phyloP scores from a whole-genome alignment of 2,113 vertebrate genomes.

The Pseudopodoces humilis region DNA sequence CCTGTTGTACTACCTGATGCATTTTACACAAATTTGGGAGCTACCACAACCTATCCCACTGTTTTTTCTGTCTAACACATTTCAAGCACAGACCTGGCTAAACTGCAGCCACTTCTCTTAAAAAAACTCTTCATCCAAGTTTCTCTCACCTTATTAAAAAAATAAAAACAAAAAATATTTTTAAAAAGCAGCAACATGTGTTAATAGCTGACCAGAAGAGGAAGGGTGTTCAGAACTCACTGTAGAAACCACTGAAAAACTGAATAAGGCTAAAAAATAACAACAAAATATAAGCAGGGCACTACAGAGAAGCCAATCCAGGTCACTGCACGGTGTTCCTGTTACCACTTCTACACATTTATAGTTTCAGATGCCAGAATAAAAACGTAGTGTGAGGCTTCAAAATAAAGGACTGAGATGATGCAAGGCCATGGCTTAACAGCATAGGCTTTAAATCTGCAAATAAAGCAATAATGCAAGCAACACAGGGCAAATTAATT shows the following conservation, averaged over 20 bases:
- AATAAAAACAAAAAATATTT: background rate
- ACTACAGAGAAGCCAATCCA: background rate
- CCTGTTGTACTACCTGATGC: accelerated
- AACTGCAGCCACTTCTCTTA: background rate
- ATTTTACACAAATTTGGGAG: background rate
- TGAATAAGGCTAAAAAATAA: background rate
- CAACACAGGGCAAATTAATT: conserved; percentile 27
- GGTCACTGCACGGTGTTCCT: background rate
- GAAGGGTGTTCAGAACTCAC: background rate
- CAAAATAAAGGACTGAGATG: background rate
- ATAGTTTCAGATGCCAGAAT: background rate
- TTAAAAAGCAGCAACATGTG: background rate
- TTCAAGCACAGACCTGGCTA: background rate
- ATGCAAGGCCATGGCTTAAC: background rate
- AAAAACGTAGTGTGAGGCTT: background rate
- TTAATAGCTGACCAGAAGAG: background rate
- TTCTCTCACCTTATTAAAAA: background rate
- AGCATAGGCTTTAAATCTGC: conserved; percentile 16
- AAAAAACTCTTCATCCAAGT: background rate
- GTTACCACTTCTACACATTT: accelerated
- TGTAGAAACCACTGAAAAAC: background rate
- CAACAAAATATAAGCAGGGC: background rate
- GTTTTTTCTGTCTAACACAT: background rate
- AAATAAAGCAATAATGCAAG: conserved; percentile 28
- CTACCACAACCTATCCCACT: background rate